phyloP scores from a whole-genome alignment of 1,140 invertebrate species.

The Calephelis virginiensis region DNA sequence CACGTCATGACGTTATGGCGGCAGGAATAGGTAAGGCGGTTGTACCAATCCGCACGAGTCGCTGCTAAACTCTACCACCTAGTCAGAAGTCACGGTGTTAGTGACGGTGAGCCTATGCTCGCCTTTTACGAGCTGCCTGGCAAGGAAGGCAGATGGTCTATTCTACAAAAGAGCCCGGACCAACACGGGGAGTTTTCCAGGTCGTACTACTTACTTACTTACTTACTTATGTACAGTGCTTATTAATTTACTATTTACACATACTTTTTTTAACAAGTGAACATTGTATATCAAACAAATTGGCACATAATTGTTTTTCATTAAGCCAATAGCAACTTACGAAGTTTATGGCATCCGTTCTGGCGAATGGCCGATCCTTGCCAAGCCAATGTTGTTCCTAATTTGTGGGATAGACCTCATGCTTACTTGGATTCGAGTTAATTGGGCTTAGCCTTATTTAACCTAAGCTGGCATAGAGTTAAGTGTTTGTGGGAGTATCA shows the following conservation, averaged over 20 bases:
- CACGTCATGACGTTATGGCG: too few relatives aligned
- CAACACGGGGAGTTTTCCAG: too few relatives aligned
- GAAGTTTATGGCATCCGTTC: conserved; percentile 28
- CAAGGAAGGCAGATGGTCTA: too few relatives aligned
- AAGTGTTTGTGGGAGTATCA: background rate
- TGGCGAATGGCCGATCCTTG: conserved; percentile 30
- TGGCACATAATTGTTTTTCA: conserved; percentile 47
- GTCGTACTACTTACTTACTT: background rate
- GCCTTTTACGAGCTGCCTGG: too few relatives aligned
- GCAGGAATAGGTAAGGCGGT: too few relatives aligned
- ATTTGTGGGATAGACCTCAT: conserved; percentile 40
- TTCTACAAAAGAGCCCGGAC: too few relatives aligned
- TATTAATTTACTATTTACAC: too few relatives aligned
- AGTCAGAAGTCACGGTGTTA: too few relatives aligned
- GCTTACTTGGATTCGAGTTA: conserved; percentile 32
- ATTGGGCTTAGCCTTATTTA: conserved; percentile 31
- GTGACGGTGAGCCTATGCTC: too few relatives aligned
- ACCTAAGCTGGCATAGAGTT: conserved; percentile 3
- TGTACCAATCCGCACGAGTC: too few relatives aligned
- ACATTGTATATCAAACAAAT: conserved; percentile 32
- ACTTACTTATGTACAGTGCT: background rate
- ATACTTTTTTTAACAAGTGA: conserved; percentile 23
- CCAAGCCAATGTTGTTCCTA: conserved; percentile 39
- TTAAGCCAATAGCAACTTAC: conserved; percentile 31
- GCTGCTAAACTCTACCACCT: too few relatives aligned